phyloP scores from a whole-genome alignment of 2,888 invertebrate species.

The Aspidiotus destructor region DNA sequence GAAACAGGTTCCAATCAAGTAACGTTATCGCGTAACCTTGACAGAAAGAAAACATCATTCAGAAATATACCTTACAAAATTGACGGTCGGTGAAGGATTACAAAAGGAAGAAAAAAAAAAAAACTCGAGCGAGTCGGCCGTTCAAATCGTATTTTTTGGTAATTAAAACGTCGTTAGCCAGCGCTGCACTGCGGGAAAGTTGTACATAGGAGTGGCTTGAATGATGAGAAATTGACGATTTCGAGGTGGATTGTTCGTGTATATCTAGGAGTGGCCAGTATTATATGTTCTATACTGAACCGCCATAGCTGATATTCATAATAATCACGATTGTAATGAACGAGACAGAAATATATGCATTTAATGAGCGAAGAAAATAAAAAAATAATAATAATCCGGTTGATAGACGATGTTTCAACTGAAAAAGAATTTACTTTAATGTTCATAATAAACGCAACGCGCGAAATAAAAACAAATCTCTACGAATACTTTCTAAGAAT shows the following conservation, averaged over 20 bases:
- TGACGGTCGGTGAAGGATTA: not conserved
- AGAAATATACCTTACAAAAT: not conserved
- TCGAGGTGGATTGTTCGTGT: conserved; percentile 20
- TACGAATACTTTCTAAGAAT: no score
- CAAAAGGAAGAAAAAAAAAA: not conserved
- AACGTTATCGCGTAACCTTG: not conserved
- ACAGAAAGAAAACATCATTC: not conserved
- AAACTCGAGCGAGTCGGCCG: not conserved
- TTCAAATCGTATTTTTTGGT: conserved; percentile 19
- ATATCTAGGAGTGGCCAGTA: conserved; percentile 17
- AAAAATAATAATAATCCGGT: no score
- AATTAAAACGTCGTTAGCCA: conserved; percentile 31
- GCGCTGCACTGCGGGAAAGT: conserved; percentile 19
- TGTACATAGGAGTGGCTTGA: conserved; percentile 24
- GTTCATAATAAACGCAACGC: no score
- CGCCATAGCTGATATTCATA: not conserved
- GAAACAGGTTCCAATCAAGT: no score
- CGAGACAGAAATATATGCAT: no score
- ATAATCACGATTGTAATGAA: no score
- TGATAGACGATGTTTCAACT: no score
- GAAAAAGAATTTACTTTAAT: no score
- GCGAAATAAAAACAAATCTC: no score
- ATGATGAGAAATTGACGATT: conserved; percentile 29
- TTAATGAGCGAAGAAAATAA: no score
- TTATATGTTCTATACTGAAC: not conserved